Conservation (phyloP, 2,797 vertebrate genomes). For the Acropternis orthonyx region DNA sequence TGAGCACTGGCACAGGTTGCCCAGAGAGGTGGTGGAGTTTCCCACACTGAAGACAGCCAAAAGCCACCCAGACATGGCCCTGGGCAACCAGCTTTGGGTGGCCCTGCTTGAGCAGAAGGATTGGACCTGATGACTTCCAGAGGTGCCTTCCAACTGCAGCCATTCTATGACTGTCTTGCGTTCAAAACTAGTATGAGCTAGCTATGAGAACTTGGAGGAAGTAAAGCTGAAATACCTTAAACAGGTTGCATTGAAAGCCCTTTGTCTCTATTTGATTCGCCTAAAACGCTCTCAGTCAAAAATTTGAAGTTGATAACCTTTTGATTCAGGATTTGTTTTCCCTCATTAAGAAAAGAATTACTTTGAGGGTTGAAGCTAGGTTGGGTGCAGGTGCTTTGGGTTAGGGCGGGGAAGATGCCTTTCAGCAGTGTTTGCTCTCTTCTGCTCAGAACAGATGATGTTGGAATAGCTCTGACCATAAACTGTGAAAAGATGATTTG, state of each 20-base stretch:
- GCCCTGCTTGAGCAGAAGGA: rapidly evolving
- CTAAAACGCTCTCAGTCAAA: background rate
- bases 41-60: rapidly evolving
- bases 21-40: background rate
- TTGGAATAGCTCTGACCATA: background rate
- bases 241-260: background rate
- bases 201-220: background rate
- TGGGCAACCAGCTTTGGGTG: background rate
- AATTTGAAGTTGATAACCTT: background rate
- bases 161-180: background rate
- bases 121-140: background rate
- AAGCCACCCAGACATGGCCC: rapidly evolving
- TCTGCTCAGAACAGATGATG: background rate
- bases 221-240: background rate
- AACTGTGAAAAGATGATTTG: background rate
- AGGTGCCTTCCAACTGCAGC: background rate
- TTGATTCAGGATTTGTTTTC: background rate
- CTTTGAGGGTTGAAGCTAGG: background rate
- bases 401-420: background rate
- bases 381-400: background rate
- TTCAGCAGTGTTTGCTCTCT: background rate
- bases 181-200: background rate
- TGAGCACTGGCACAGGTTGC: rapidly evolving
- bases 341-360: background rate
- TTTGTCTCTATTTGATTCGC: background rate